Base-by-base conservation (phyloP, 2,797 vertebrate species). In the Ctenopoma kingsleyae region DNA sequence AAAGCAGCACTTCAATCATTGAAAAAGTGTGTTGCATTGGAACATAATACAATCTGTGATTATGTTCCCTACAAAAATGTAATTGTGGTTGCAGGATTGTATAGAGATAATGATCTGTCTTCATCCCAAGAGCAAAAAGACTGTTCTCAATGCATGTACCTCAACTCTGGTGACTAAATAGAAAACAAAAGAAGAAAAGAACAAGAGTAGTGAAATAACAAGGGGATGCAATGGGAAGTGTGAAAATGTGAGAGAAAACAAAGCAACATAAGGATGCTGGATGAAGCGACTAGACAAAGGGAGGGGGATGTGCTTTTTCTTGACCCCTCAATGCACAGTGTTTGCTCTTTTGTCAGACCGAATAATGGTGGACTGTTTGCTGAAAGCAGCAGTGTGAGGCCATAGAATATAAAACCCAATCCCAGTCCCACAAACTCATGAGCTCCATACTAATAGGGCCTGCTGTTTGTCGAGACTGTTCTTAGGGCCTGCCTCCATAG, bases 281-380 rank as follows among this genome's bases (percentile, higher is more conserved):
- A 85, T 76, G 71, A 84, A 82, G 73, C 17, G 62, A 62, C 64
- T 74, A 57, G 60, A 89, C 76, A 84, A 83, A 87, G 76, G 82
- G 67, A 65, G 73, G 72, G 63, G 72, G 66, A 35, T 19, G 40
- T 68, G 73, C 84, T 87, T 89, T 91, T 93, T 82, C 86, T 78
- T 93, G 90, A 94, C 91, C 91, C 82, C 78, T 90, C 79, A 92
- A 92, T 87, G 81, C 76, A 44, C 73, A 76, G 79, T 92, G 89
- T 94, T 95, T 93, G 93, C 90, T 90, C 87, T 91, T 89, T 93
- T 91, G 92, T 93, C 93, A 89, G 87, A 82, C 71, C 55, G 77
- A 91, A 94, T 93, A 94, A 95, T 93, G 90, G 89, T 66, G 78
- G 86, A 86, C 87, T 93, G 93, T 93, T 94, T 92, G 90, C 91